Evolutionary conservation across 92 coral and sea anemone genomes (phyloP).

Genomic region (Zoanthus sociatus): DNA sequence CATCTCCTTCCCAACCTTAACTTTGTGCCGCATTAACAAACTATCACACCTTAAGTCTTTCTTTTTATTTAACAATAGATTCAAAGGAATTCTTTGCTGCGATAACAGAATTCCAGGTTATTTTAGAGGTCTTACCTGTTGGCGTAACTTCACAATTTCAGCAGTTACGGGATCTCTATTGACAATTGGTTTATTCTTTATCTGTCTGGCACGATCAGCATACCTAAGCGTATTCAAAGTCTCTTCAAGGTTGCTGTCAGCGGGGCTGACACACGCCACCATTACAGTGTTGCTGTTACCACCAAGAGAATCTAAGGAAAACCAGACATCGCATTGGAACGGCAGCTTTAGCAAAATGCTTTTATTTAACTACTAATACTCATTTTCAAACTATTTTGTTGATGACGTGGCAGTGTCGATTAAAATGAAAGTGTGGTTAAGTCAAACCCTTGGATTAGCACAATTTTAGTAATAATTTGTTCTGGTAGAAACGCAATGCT

Average conservation of each 20-base stretch:
- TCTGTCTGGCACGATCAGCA: constrained; percentile 95
- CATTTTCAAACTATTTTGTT: not conserved
- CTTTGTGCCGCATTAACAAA: too few species aligned
- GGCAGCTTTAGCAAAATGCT: not conserved
- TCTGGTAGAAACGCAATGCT: too few species aligned
- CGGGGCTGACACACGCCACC: constrained; percentile 97
- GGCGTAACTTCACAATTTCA: constrained; percentile 84
- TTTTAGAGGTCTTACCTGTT: constrained; percentile 65
- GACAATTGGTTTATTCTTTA: constrained; percentile 92
- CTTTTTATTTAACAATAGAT: too few species aligned
- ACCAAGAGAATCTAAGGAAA: constrained; percentile 85
- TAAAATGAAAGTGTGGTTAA: too few species aligned
- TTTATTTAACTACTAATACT: too few species aligned
- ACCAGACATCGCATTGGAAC: not conserved
- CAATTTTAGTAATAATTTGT: too few species aligned
- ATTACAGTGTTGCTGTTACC: constrained; percentile 96
- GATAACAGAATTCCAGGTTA: too few species aligned
- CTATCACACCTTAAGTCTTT: too few species aligned
- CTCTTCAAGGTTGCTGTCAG: constrained; percentile 92
- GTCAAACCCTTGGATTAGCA: too few species aligned
- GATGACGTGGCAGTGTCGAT: too few species aligned
- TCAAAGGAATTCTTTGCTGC: too few species aligned
- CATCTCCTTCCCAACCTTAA: too few species aligned
- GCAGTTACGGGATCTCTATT: constrained; percentile 96
- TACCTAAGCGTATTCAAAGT: constrained; percentile 89